These are phyloP conservation scores for Amphimallon solstitiale DNA, from an alignment of 2,888 invertebrate genomes.

Conservation along the genomic window DNA sequence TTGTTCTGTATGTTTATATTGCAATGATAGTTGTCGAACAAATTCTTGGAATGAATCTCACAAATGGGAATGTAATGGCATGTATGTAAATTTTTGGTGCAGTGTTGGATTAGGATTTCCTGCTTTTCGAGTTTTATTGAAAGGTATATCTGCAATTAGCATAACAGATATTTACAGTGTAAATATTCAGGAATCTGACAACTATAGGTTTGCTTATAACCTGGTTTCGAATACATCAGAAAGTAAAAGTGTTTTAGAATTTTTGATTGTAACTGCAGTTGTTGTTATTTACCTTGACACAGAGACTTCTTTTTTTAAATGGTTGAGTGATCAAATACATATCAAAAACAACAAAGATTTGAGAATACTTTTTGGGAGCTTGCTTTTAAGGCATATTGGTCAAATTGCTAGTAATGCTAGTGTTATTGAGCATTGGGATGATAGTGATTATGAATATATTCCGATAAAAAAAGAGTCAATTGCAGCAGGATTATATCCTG, in stretches of 20 bases:
- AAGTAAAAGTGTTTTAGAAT: constrained; percentile 73
- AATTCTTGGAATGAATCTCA: constrained; percentile 70
- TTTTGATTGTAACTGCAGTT: constrained; percentile 75
- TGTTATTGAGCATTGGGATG: constrained; percentile 56
- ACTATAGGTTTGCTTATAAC: constrained; percentile 75
- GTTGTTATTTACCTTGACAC: constrained; percentile 70
- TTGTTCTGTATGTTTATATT: constrained; percentile 77
- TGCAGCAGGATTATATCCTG: constrained; percentile 87
- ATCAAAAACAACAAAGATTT: constrained; percentile 60
- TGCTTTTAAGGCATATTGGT: constrained; percentile 79
- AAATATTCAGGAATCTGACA: constrained; percentile 50
- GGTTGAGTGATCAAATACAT: constrained; percentile 59
- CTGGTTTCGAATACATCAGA: constrained; percentile 79
- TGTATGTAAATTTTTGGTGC: constrained; percentile 71
- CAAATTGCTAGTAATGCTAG: constrained; percentile 72
- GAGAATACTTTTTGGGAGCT: constrained; percentile 66
- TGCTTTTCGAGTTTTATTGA: constrained; percentile 76
- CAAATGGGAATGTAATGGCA: constrained; percentile 77
- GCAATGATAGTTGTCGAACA: constrained; percentile 71
- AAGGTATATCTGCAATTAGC: constrained; percentile 53
- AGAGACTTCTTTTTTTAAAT: constrained; percentile 73
- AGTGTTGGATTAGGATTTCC: constrained; percentile 83
- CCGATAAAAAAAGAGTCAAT: constrained; percentile 62
- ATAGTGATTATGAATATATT: constrained; percentile 34
- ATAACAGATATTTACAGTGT: not conserved